Conservation (phyloP, 2,113 vertebrate genomes). For the Cairina moschata region DNA sequence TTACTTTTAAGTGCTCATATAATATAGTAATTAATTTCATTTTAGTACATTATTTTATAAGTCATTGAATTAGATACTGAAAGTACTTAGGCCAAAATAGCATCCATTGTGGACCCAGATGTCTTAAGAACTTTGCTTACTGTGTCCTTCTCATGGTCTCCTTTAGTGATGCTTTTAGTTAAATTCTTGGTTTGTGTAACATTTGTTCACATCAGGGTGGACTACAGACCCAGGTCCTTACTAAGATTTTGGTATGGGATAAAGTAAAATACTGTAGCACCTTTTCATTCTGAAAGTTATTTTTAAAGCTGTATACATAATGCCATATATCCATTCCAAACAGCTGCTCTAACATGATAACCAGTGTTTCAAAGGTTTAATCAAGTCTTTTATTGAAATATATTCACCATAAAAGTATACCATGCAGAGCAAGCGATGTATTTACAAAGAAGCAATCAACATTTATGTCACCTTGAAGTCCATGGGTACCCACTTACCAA, state of each 20-base stretch:
- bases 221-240: not conserved
- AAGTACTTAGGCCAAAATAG: not conserved
- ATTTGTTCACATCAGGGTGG: not conserved
- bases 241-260: not conserved
- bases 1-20: not conserved
- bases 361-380: slow-evolving; percentile 7
- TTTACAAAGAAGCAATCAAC: slow-evolving; percentile 5
- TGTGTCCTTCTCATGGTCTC: not conserved
- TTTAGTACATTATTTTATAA: not conserved
- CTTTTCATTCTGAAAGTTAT: not conserved
- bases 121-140: not conserved
- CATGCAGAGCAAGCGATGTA: not conserved
- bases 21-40: not conserved
- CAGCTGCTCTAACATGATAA: not conserved
- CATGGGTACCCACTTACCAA: not conserved
- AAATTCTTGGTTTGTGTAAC: not conserved
- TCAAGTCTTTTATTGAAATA: not conserved
- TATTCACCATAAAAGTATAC: not conserved
- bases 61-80: not conserved
- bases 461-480: slow-evolving; percentile 46
- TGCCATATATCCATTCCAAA: not conserved
- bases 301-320: not conserved
- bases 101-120: not conserved
- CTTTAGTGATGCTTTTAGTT: not conserved
- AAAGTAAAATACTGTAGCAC: not conserved